Base-by-base conservation (phyloP, 2,797 vertebrate genomes). In the Mormyrus proboscirostris region DNA sequence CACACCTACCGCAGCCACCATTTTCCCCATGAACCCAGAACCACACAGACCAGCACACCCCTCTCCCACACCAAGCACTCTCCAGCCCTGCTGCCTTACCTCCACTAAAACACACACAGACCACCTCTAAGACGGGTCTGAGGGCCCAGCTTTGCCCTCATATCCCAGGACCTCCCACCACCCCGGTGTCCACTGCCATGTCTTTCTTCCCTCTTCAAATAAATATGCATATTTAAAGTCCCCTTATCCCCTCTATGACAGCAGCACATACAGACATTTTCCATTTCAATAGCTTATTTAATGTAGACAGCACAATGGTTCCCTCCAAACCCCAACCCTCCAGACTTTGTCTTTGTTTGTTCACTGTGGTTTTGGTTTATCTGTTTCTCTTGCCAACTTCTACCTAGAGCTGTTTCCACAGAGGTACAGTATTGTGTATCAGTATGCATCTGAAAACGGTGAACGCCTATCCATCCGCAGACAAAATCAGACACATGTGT, bases 271-370 rank as follows among this genome's bases (percentile, higher is more conserved):
- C 9, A 53, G 2, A 38, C 85, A 33, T 57, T 57, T 86, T 16
- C 25, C 51, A 86, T 12, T 38, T 86, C 50, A 86, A 41, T 14
- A 55, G 44, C 9, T 29, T 49, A 51, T 49, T 85, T 25, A 84
- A 84, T 22, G 19, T 50, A 10, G 82, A 12, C 49, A 10, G 19
- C 19, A 14, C 47, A 85, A 25, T 85, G 82, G 49, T 29, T 85
- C 44, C 33, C 25, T 47, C 16, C 69, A 73, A 25, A 14, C 88
- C 85, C 88, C 90, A 92, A 90, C 92, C 92, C 91, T 89, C 38
- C 91, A 93, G 93, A 25, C 19, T 14, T 22, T 94, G 95, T 96
- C 95, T 96, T 95, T 94, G 94, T 90, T 87, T 89, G 89, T 90
- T 88, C 88, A 59, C 87, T 89, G 53, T 47, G 33, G n/a, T 25